phyloP scores from a whole-genome alignment of 2,888 invertebrate species.

The Pachliopta kotzebuea region DNA sequence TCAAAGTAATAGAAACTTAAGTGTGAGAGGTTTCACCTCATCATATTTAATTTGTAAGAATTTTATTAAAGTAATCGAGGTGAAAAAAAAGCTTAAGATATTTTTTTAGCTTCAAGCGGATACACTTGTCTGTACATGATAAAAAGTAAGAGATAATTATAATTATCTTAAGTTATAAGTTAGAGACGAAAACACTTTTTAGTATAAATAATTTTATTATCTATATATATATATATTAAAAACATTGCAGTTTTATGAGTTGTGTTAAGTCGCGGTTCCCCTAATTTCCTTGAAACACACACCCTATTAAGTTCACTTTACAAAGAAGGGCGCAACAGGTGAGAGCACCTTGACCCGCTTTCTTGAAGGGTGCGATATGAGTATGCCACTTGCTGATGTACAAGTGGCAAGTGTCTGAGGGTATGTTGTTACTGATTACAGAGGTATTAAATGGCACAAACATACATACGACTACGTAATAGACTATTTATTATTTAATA shows the following conservation, averaged over 20 bases:
- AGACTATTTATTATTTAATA: no score
- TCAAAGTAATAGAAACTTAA: no score
- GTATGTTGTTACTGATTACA: conserved; percentile 15
- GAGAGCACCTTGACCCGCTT: conserved; percentile 66
- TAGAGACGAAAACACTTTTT: no score
- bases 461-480: neutral
- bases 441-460: neutral
- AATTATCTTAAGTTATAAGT: no score
- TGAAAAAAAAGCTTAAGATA: no score
- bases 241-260: conserved; percentile 16
- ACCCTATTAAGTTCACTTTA: conserved; percentile 31
- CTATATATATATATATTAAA: neutral
- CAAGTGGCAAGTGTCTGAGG: conserved; percentile 31
- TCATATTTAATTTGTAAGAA: no score
- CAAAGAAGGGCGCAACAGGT: conserved; percentile 62
- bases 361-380: conserved; percentile 60
- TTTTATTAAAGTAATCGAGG: no score
- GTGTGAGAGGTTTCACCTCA: no score
- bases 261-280: conserved; percentile 41
- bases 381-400: conserved; percentile 35
- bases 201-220: no score
- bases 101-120: no score
- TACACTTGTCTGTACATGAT: neutral
- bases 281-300: conserved; percentile 48
- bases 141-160: neutral